Evolutionary conservation across 2,888 invertebrate species (phyloP), one percentile per base, ranked within the genome.

Genomic region (Orgyia antiqua): DNA sequence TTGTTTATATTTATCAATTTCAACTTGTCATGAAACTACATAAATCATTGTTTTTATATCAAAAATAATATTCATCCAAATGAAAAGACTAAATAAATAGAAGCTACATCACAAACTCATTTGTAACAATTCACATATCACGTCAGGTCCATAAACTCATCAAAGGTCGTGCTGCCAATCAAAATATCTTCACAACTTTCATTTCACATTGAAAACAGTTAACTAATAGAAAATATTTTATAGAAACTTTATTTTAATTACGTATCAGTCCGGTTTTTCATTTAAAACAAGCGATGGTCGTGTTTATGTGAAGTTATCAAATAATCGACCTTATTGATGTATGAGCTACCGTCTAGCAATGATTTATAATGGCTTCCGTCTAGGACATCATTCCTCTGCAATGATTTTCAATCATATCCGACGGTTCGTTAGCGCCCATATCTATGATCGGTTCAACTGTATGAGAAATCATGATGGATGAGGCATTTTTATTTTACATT

Each of bases 381-480:
- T 80, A 80, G 78, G 82, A 86, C 83, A 84, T 70, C 74, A 73
- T 80, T 76, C 68, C 79, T 78, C 67, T 62, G 64, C 71, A 77
- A 80, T 83, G 83, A 84, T 83, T 86, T 83, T 82, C 84, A 84
- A 86, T 84, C 84, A 84, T 71, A 83, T 78, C 72, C 71, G 80
- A 79, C 68, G 83, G 72, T 84, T 86, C 84, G 84, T 86, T 86
- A 86, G 79, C 69, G 63, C 45, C 42, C 59, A 57, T 76, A 75
- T 80, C 82, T 78, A 56, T 49, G 62, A 74, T 77, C 70, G 51
- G 51, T 39, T 39, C 36, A 47, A 38, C 33, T 36, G 39, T 31
- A 39, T 37, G 18, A 29, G 13, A 10, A 29, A 21, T 24, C 43
- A 26, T 34, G 41, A 51, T 68, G 68, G 76, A 78, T 57, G 48